phyloP scores from a whole-genome alignment of 2,113 vertebrate species.

The Desmodus rotundus region DNA sequence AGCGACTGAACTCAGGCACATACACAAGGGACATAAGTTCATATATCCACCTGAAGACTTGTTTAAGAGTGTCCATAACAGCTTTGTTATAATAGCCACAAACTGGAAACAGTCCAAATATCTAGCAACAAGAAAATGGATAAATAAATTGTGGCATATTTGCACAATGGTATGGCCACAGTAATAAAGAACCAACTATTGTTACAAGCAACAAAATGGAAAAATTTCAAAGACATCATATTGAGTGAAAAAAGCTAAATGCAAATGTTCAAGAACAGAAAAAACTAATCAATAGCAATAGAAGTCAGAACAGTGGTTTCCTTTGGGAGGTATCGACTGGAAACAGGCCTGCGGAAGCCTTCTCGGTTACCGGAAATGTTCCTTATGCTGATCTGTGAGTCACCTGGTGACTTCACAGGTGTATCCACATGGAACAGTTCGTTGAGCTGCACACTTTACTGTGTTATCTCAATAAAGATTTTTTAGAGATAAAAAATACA shows the following conservation, averaged over 20 bases:
- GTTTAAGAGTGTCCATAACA: not conserved
- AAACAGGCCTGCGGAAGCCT: not conserved
- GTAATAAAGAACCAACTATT: not conserved
- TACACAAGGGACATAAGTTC: not conserved
- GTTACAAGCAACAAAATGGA: not conserved
- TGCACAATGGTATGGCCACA: not conserved
- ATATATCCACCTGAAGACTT: not conserved
- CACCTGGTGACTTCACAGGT: not conserved
- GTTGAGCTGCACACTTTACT: not conserved
- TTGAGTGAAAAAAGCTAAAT: not conserved
- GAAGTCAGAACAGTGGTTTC: not conserved
- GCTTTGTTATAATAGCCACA: not conserved
- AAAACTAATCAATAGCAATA: not conserved
- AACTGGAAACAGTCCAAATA: not conserved
- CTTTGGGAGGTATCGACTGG: not conserved
- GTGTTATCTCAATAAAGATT: not conserved
- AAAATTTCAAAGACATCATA: not conserved
- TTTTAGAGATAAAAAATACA: not conserved
- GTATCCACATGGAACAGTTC: not conserved
- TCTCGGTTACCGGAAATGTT: not conserved
- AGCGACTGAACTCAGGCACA: not conserved
- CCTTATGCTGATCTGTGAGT: not conserved
- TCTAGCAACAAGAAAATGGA: not conserved
- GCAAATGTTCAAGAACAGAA: not conserved
- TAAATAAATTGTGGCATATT: not conserved